phyloP scores from a whole-genome alignment of 2,888 invertebrate species.

The Himalopsyche japonica region DNA sequence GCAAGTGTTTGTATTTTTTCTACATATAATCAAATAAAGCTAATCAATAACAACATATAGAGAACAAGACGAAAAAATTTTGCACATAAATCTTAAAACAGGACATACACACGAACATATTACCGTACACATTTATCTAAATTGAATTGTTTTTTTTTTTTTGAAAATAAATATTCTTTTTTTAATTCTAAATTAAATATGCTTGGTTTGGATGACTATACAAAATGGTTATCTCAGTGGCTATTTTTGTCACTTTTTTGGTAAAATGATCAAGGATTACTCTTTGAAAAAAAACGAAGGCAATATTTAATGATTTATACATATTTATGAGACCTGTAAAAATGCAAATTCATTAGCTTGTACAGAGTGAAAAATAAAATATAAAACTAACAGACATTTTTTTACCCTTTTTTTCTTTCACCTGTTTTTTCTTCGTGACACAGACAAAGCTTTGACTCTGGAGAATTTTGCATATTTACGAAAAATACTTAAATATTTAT shows the following conservation, averaged over 20 bases:
- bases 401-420: conserved; percentile 16
- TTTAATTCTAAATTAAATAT: no score
- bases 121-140: no score
- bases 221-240: background rate
- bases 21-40: no score
- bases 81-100: no score
- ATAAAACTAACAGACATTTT: background rate
- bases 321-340: background rate
- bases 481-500: conserved; percentile 38
- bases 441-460: conserved; percentile 31
- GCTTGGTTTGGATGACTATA: no score
- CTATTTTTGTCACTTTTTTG: background rate
- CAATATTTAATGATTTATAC: background rate
- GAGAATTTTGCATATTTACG: conserved; percentile 36
- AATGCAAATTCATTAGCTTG: background rate
- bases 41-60: no score
- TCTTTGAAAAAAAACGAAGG: background rate
- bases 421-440: conserved; percentile 23
- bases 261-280: background rate
- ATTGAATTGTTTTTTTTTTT: no score
- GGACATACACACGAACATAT: no score
- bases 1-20: no score
- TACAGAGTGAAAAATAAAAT: background rate
- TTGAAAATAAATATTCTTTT: no score
- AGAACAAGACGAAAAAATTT: no score